A percentile compares a stretch with the other conserved stretches of the same genome.
Evolutionary conservation across 2,888 invertebrate genomes (phyloP).

Genomic region (Drosophila differens): DNA sequence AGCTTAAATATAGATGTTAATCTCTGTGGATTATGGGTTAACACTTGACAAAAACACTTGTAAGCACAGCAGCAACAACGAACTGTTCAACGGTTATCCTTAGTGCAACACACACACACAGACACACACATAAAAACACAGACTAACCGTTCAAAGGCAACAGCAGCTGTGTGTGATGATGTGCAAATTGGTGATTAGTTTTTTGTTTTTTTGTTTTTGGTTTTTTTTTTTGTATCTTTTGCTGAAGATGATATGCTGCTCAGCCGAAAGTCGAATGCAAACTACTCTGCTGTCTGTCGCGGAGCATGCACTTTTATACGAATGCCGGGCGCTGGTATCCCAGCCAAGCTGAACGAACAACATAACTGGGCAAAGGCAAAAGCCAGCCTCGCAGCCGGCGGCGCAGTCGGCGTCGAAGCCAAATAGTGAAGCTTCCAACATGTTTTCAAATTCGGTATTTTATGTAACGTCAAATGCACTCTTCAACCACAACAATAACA

Average conservation of each 20-base stretch:
- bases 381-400: constrained; percentile 28
- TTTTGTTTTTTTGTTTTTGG: background rate
- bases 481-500: constrained; percentile 44
- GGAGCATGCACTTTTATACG: constrained; percentile 84
- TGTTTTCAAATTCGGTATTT: constrained; percentile 58
- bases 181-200: constrained; percentile 21
- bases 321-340: constrained; percentile 48
- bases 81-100: constrained; percentile 18
- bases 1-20: background rate
- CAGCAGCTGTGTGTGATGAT: constrained; percentile 39
- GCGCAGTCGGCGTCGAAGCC: constrained; percentile 3
- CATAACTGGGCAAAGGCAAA: constrained; percentile 61
- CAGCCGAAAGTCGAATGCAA: constrained; percentile 82
- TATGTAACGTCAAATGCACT: constrained; percentile 79
- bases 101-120: background rate
- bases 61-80: background rate
- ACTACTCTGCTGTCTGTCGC: constrained; percentile 79
- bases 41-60: constrained; percentile 7
- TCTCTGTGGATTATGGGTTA: background rate
- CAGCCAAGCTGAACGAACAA: constrained; percentile 52
- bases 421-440: constrained; percentile 59
- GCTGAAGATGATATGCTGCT: constrained; percentile 63
- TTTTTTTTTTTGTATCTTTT: background rate
- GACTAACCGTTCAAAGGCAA: constrained; percentile 72
- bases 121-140: background rate